These are phyloP conservation scores for Apocheima hispidaria DNA, from an alignment of 2,888 invertebrate species.

Conservation along the genomic window DNA sequence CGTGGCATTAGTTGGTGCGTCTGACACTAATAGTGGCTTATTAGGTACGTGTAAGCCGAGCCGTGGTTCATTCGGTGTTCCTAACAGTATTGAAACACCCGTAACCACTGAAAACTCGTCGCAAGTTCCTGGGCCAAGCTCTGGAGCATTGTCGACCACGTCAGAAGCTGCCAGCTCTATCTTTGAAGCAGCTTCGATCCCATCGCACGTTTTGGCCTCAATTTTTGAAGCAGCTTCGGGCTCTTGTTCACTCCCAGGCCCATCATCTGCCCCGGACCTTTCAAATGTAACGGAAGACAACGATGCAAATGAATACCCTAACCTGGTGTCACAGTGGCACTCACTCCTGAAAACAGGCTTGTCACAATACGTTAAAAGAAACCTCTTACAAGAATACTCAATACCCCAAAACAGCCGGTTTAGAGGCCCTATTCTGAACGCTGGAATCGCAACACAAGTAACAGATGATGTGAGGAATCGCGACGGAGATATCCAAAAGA, in stretches of 20 bases:
- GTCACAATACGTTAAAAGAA: neutral
- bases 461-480: neutral
- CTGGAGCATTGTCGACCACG: neutral
- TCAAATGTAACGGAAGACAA: neutral
- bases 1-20: neutral
- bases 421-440: slow-evolving; percentile 2
- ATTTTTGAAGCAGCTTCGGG: neutral
- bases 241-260: neutral
- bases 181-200: neutral
- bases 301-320: neutral
- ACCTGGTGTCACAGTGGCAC: neutral
- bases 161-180: neutral
- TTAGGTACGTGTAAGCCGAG: neutral
- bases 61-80: neutral
- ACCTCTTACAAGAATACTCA: neutral
- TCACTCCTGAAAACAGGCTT: neutral
- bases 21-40: neutral
- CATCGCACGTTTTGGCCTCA: neutral
- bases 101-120: neutral
- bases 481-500: neutral
- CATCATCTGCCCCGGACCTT: neutral
- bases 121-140: neutral
- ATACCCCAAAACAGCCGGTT: neutral
- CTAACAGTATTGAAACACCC: neutral
- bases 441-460: neutral